phyloP scores from a whole-genome alignment of 2,888 invertebrate genomes.

The Flexamia atlantica region DNA sequence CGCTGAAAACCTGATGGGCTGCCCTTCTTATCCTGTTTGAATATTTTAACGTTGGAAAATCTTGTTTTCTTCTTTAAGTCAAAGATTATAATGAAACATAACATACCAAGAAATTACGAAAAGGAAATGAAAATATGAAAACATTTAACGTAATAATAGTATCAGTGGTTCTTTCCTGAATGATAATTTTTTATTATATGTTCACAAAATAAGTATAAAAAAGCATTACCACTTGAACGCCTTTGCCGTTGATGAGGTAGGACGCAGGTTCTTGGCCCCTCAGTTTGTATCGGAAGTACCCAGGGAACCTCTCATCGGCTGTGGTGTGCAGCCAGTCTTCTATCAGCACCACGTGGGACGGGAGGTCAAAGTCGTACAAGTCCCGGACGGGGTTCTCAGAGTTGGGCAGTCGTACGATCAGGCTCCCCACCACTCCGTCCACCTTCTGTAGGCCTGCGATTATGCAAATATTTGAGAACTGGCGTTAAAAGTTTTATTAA shows the following conservation, averaged over 20 bases:
- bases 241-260: conserved; percentile 73
- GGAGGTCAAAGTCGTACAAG: conserved; percentile 76
- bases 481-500: background rate
- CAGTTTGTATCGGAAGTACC: conserved; percentile 72
- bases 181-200: no score
- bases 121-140: no score
- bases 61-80: no score
- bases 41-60: no score
- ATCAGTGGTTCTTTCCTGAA: no score
- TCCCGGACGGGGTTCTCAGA: conserved; percentile 72
- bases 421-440: conserved; percentile 79
- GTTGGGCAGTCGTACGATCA: conserved; percentile 78
- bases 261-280: conserved; percentile 74
- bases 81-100: no score
- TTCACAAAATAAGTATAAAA: no score
- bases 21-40: no score
- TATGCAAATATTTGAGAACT: background rate
- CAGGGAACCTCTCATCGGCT: conserved; percentile 74
- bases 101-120: no score
- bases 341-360: conserved; percentile 76
- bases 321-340: conserved; percentile 76
- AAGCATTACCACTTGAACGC: conserved; percentile 75
- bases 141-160: no score
- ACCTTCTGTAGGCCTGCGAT: conserved; percentile 78
- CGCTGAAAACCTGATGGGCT: no score